Conservation (phyloP, 1,140 invertebrate species). For the Tribolium castaneum region DNA sequence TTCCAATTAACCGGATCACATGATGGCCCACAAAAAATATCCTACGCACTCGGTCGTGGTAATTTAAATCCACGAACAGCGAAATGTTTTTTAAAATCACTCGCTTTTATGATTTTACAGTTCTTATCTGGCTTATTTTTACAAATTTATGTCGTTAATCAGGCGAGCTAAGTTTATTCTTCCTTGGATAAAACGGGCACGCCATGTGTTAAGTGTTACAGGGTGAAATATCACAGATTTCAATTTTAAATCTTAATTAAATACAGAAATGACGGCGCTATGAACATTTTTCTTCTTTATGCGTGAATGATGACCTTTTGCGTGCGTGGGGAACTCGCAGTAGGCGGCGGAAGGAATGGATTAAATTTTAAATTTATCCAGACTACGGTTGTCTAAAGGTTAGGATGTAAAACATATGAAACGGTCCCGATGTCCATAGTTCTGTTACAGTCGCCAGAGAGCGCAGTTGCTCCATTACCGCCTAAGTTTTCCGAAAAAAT, state of each 20-base stretch:
- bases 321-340: neutral
- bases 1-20: neutral
- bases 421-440: too few relatives aligned
- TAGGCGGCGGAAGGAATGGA: neutral
- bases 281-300: neutral
- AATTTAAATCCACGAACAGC: neutral
- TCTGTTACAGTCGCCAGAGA: too few relatives aligned
- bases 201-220: neutral
- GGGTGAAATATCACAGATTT: neutral
- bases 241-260: slow-evolving; percentile 9
- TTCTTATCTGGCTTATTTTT: neutral
- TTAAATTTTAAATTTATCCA: neutral
- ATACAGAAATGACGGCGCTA: neutral
- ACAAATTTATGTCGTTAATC: neutral
- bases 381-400: too few relatives aligned
- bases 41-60: neutral
- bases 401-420: too few relatives aligned
- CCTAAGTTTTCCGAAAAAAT: too few relatives aligned
- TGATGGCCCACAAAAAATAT: neutral
- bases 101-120: neutral
- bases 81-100: neutral
- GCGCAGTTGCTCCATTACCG: too few relatives aligned
- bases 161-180: neutral
- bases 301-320: neutral
- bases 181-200: neutral